These are phyloP conservation scores for Agriopis marginaria DNA, from an alignment of 2,888 invertebrate genomes.

Conservation along the genomic window DNA sequence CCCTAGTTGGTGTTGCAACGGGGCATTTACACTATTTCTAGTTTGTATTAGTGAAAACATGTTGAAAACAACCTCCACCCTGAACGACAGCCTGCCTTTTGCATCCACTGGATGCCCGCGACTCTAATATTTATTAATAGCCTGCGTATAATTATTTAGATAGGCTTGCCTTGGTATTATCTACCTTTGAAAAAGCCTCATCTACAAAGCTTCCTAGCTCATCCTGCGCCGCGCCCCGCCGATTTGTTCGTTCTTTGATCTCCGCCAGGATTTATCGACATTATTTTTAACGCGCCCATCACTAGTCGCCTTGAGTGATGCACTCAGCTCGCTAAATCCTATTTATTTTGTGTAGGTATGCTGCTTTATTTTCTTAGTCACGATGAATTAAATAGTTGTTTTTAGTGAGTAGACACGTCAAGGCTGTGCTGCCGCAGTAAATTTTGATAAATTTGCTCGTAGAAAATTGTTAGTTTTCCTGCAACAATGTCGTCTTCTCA, in stretches of 20 bases:
- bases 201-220: conserved; percentile 55
- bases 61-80: too few species aligned
- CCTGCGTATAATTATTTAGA: too few species aligned
- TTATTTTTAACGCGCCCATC: conserved; percentile 85
- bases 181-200: conserved; percentile 43
- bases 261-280: conserved; percentile 83
- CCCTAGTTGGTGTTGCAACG: too few species aligned
- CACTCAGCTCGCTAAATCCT: conserved; percentile 59
- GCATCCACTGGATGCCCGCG: too few species aligned
- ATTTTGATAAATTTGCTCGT: not conserved
- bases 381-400: conserved; percentile 14
- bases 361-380: conserved; percentile 27
- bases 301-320: conserved; percentile 75
- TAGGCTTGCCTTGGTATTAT: too few species aligned
- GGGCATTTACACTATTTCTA: too few species aligned
- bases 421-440: conserved; percentile 4
- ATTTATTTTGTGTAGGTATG: conserved; percentile 47
- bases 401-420: conserved; percentile 2
- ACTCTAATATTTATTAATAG: too few species aligned
- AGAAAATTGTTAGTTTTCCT: not conserved
- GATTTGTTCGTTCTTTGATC: conserved; percentile 86
- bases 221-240: conserved; percentile 62
- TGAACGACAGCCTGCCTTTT: too few species aligned
- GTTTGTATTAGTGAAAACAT: too few species aligned
- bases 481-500: not conserved